Conservation (phyloP, 2,797 vertebrate species). For the Anguilla anguilla region DNA sequence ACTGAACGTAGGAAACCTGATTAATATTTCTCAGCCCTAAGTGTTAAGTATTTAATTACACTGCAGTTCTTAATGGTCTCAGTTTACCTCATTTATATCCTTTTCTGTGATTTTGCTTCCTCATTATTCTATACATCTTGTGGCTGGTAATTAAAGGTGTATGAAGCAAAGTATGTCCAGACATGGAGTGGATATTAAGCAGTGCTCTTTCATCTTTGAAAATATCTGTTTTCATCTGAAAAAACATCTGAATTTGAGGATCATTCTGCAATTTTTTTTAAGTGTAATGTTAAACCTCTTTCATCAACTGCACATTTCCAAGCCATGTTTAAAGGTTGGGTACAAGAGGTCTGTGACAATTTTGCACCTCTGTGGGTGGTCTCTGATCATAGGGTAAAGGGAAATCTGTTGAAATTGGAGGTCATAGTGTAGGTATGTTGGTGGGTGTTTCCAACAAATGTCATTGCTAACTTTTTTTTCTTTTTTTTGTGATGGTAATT, state of each 20-base stretch:
- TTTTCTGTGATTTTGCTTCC: too few relatives aligned
- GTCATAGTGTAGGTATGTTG: not conserved
- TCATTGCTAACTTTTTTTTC: not conserved
- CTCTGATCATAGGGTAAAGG: not conserved
- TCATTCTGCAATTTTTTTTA: not conserved
- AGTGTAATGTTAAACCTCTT: not conserved
- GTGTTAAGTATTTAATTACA: not conserved
- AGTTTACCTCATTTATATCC: not conserved
- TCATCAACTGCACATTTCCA: not conserved
- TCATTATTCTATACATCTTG: too few relatives aligned
- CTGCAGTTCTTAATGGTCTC: not conserved
- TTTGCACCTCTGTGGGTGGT: not conserved
- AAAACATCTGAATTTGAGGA: too few relatives aligned
- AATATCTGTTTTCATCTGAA: not conserved
- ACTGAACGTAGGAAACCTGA: not conserved
- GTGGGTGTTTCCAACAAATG: not conserved
- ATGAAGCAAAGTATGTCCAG: not conserved
- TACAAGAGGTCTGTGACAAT: not conserved
- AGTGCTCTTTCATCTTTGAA: not conserved
- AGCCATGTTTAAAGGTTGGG: not conserved
- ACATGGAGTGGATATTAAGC: not conserved
- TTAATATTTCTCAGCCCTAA: not conserved
- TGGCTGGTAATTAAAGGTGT: not conserved
- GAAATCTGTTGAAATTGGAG: not conserved
- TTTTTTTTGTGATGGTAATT: not conserved